Evolutionary conservation across 2,888 invertebrate genomes (phyloP), one percentile per base, ranked within the genome.

Genomic region (Empis stercorea): DNA sequence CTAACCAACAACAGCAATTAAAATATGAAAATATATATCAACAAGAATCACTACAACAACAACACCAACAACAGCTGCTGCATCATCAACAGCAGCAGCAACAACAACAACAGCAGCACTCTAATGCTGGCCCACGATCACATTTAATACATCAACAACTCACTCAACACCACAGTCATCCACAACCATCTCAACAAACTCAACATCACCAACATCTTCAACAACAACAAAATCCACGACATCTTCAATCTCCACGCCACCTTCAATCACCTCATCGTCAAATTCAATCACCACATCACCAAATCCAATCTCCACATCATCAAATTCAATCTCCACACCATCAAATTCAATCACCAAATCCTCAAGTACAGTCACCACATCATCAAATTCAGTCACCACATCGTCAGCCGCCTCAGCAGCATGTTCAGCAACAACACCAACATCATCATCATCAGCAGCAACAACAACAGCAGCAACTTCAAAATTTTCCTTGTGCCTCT

Each of bases 161-260:
- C 13, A 20, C 3, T 23, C 23, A 13, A 20, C 40, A 27, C n/a
- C 40, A 34, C 38, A 32, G 17, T 10, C 44, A 20, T 30, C 17
- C 16, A 37, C 41, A 37, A 46, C 46, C 11, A 36, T 34, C 32
- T 40, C 48, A 43, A 48, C 45, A 45, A 43, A 30, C 41, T 13
- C 50, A 48, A 15, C 43, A 41, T 30, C 30, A 42, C 9, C 14
- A 30, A 4, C 30, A 42, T 3, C n/a, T 10, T 7, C 40, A 27
- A 44, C 46, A 46, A 27, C 46, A 36, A 42, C 49, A 37, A 16
- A 41, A 30, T 9, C 43, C 36, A 45, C 67, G 63, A 49, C 66
- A 66, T 46, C 64, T 64, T 55, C 63, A 65, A 51, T 64, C 61
- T 20, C 63, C 61, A 30, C 65, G 61, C 14, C 59, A 55, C 40